A percentile compares a stretch with the other conserved stretches of the same genome.
These are phyloP conservation scores for Manis javanica DNA, from an alignment of 2,797 vertebrate species.

Conservation along the genomic window DNA sequence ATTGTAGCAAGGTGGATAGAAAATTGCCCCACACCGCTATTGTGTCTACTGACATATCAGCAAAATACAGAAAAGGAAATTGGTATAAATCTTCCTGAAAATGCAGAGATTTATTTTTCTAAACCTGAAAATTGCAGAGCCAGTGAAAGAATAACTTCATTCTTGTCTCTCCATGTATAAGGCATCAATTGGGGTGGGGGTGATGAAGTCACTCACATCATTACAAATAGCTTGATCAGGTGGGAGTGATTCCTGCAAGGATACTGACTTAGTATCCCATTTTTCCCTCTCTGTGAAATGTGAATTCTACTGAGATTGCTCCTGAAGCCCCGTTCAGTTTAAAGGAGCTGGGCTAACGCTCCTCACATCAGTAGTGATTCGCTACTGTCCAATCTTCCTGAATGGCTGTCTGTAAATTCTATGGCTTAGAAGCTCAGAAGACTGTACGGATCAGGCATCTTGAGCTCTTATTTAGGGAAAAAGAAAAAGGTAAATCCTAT, in stretches of 20 bases:
- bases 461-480: conserved; percentile 25
- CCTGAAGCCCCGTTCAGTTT: background rate
- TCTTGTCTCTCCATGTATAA: conserved; percentile 40
- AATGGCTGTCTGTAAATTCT: conserved; percentile 45
- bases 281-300: too few relatives aligned
- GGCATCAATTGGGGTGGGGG: background rate
- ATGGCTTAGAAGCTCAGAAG: conserved; percentile 25
- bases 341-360: background rate
- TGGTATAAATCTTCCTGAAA: conserved; percentile 7
- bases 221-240: conserved; percentile 43
- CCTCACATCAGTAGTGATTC: conserved; percentile 63
- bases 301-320: background rate
- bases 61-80: conserved; percentile 36
- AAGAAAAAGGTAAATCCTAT: conserved; percentile 13
- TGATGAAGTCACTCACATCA: conserved; percentile 16
- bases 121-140: conserved; percentile 45
- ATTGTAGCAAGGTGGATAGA: background rate
- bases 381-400: conserved; percentile 55
- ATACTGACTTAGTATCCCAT: conserved; percentile 1
- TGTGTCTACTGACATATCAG: conserved; percentile 37
- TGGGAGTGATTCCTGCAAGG: background rate
- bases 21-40: conserved; percentile 45
- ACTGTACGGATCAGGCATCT: background rate
- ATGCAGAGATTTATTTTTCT: conserved; percentile 25
- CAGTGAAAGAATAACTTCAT: conserved; percentile 11